Percentiles rank a stretch among this genome's conserved stretches.
Evolutionary conservation across 2,113 vertebrate genomes (phyloP).

Genomic region (Actenoides hombroni): DNA sequence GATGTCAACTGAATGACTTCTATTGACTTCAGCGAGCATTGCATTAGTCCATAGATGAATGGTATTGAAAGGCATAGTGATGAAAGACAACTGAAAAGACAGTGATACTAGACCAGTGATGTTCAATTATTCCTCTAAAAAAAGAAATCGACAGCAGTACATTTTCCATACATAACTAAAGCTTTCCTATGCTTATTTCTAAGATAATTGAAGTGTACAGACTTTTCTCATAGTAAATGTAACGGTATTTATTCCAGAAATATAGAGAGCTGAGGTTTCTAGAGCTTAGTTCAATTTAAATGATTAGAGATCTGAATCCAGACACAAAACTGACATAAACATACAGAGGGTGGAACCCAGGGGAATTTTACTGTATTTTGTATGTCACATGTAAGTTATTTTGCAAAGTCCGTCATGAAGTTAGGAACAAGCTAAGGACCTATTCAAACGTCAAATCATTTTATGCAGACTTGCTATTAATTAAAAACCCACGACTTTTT

Average conservation of each 20-base stretch:
- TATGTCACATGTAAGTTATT: background rate
- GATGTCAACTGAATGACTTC: constrained; percentile 57
- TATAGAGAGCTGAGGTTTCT: background rate
- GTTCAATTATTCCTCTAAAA: constrained; percentile 4
- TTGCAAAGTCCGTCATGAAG: background rate
- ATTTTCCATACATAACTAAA: background rate
- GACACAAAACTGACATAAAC: background rate
- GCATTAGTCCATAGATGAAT: constrained; percentile 59
- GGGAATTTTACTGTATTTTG: background rate
- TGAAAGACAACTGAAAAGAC: constrained; percentile 54
- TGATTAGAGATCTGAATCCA: background rate
- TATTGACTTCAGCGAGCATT: constrained; percentile 49
- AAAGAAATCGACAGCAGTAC: background rate
- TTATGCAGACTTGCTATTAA: background rate
- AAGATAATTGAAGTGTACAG: background rate
- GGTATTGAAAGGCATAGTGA: constrained; percentile 50
- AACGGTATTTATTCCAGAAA: background rate
- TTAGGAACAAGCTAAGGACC: background rate
- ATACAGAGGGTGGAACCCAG: background rate
- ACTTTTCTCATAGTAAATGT: background rate
- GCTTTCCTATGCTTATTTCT: background rate
- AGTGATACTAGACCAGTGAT: background rate
- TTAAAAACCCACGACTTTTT: background rate
- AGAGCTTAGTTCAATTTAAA: background rate
- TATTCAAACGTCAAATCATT: background rate